Evolutionary conservation across 1,140 invertebrate genomes (phyloP).

Genomic region (Lamellibrachia luymesi): DNA sequence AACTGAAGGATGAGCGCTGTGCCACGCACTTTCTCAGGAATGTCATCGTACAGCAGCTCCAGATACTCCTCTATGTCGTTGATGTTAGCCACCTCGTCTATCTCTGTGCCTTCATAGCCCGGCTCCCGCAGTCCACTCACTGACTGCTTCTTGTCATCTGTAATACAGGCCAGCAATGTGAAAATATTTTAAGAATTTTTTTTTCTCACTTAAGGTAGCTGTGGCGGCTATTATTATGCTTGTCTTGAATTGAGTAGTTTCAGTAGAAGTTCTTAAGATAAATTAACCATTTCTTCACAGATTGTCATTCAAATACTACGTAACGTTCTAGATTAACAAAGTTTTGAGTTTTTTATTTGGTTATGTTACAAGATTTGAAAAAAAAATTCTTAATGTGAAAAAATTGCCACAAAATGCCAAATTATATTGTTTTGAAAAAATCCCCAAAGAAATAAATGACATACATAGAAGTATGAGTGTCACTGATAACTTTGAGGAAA

Average conservation of each 20-base stretch:
- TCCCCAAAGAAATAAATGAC: no score
- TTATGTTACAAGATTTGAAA: not conserved
- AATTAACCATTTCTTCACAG: no score
- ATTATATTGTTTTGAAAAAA: no score
- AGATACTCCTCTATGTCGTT: constrained; percentile 82
- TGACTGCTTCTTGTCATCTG: constrained; percentile 38
- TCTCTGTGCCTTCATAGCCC: constrained; percentile 49
- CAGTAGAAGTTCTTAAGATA: no score
- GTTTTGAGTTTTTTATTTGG: no score
- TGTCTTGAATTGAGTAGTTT: no score
- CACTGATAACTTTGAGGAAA: no score
- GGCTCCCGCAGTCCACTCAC: constrained; percentile 44
- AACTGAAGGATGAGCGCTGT: constrained; percentile 88
- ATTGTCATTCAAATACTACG: no score
- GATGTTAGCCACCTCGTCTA: constrained; percentile 71
- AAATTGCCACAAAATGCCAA: no score
- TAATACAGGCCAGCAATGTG: not conserved
- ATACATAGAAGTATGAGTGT: no score
- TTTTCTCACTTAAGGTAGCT: not conserved
- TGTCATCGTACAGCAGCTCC: constrained; percentile 92
- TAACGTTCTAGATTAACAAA: no score
- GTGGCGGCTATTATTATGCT: not conserved
- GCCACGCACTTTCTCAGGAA: constrained; percentile 87
- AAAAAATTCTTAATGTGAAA: not conserved
- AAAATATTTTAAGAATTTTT: no score